A percentile compares a stretch with the other conserved stretches of the same genome.
phyloP scores from a whole-genome alignment of 2,113 vertebrate species.

The Psittacula cyanocephala region DNA sequence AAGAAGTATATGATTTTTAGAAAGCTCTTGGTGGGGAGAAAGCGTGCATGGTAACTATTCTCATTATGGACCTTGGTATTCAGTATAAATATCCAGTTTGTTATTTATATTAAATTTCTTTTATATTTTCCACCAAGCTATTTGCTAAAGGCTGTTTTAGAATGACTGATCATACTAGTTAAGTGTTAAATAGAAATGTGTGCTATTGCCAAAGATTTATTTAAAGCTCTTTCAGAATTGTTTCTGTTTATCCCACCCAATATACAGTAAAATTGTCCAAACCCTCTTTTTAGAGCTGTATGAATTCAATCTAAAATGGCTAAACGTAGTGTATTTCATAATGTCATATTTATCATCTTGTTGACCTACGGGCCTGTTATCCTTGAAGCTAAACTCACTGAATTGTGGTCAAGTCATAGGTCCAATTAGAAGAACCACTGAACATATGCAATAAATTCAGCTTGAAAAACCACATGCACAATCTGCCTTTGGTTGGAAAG shows the following conservation, averaged over 20 bases:
- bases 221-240: background rate
- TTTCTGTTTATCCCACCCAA: background rate
- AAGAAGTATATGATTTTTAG: background rate
- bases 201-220: background rate
- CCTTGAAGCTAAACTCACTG: conserved; percentile 52
- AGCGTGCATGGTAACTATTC: background rate
- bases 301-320: background rate
- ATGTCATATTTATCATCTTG: background rate
- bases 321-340: background rate
- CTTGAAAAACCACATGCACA: conserved; percentile 68
- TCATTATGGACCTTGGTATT: background rate
- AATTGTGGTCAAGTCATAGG: conserved; percentile 49
- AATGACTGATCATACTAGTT: background rate
- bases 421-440: conserved; percentile 66
- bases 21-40: background rate
- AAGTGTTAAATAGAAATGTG: background rate
- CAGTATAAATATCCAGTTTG: background rate
- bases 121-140: background rate
- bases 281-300: background rate
- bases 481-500: conserved; percentile 62
- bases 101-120: background rate
- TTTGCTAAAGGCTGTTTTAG: background rate
- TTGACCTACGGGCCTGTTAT: background rate
- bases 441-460: conserved; percentile 67
- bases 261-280: background rate